Conservation (phyloP, 2,797 vertebrate species). For the Anguilla obscura region DNA sequence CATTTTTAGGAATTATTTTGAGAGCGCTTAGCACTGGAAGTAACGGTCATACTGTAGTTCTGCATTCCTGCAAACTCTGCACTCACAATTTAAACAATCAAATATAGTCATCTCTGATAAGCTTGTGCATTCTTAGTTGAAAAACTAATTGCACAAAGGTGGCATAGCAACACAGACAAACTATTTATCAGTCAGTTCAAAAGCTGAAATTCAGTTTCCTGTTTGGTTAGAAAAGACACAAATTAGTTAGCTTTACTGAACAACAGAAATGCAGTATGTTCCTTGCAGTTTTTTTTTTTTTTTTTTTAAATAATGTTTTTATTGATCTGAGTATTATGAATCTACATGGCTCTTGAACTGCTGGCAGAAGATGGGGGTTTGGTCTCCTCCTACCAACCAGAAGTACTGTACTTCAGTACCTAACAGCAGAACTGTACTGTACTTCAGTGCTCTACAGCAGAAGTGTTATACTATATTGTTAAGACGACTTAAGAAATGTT, state of each 20-base stretch:
- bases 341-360: not conserved
- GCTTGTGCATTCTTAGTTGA: slow-evolving; percentile 16
- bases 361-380: not conserved
- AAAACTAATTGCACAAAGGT: not conserved
- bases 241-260: not conserved
- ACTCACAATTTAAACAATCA: slow-evolving; percentile 34
- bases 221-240: not conserved
- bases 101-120: slow-evolving; percentile 27
- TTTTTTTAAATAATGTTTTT: not conserved
- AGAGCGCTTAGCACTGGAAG: slow-evolving; percentile 7
- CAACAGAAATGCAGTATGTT: not conserved
- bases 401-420: not conserved
- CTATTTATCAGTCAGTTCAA: not conserved
- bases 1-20: not conserved
- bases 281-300: not conserved
- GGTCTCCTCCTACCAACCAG: not conserved
- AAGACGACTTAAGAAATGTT: not conserved
- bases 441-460: not conserved
- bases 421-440: not conserved
- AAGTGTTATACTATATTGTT: not conserved
- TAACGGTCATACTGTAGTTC: slow-evolving; percentile 26
- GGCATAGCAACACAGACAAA: not conserved
- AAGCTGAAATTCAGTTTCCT: not conserved
- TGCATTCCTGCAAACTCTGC: slow-evolving; percentile 23
- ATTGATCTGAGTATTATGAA: not conserved